Conservation (phyloP, 1,140 invertebrate genomes). For the Temnothorax curvispinosus region DNA sequence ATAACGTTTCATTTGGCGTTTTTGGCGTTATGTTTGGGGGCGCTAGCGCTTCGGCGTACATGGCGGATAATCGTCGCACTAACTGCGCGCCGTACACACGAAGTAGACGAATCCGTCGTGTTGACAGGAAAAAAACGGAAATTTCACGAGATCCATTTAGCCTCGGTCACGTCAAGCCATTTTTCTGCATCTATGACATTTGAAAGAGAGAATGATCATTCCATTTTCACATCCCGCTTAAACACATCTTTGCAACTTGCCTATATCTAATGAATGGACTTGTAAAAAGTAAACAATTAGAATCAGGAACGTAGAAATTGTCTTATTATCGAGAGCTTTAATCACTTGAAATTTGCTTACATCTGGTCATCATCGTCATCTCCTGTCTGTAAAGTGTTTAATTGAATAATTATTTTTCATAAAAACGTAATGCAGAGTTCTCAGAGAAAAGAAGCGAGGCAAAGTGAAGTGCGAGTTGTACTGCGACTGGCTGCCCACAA, state of each 20-base stretch:
- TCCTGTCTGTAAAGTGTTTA: background rate
- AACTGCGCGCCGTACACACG: constrained; percentile 48
- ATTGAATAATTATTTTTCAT: constrained; percentile 20
- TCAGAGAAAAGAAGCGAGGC: background rate
- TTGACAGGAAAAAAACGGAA: background rate
- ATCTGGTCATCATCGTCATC: background rate
- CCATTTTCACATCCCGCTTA: background rate
- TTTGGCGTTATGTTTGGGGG: constrained; percentile 36
- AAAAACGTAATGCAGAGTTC: constrained; percentile 6
- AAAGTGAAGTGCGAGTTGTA: constrained; percentile 29
- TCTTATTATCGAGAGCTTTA: constrained; percentile 35
- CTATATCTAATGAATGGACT: background rate
- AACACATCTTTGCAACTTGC: background rate
- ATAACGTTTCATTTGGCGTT: constrained; percentile 49
- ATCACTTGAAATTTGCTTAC: background rate
- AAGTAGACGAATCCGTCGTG: too few species aligned
- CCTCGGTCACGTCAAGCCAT: background rate
- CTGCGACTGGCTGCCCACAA: constrained; percentile 30
- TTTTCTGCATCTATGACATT: background rate
- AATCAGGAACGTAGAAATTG: background rate
- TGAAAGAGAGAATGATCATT: background rate
- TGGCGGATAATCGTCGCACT: constrained; percentile 61
- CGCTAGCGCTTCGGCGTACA: constrained; percentile 62
- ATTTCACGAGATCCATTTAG: background rate
- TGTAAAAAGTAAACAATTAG: background rate